phyloP scores from a whole-genome alignment of 2,888 invertebrate genomes.

The Oligia fasciuncula region DNA sequence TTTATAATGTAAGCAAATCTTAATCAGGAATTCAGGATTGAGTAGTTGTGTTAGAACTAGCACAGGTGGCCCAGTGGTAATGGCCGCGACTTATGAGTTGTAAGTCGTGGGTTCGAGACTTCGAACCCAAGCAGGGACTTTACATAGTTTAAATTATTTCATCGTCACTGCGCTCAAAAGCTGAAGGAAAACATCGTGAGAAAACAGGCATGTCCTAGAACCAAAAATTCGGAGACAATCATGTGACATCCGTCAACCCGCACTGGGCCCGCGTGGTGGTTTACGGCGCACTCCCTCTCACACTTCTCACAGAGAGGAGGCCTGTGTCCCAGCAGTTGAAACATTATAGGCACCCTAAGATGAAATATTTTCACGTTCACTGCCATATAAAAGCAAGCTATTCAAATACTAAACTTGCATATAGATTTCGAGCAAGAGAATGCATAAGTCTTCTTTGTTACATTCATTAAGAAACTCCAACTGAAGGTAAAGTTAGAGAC shows the following conservation, averaged over 20 bases:
- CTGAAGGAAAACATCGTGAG: background rate
- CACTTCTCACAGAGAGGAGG: too few species aligned
- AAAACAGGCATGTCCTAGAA: background rate
- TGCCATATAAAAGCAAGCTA: background rate
- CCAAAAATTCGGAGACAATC: background rate
- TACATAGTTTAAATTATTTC: too few species aligned
- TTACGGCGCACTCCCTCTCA: background rate
- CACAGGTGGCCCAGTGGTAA: too few species aligned
- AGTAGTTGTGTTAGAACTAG: background rate
- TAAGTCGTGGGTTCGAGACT: too few species aligned
- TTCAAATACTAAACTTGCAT: background rate
- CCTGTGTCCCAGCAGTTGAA: too few species aligned
- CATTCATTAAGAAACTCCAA: background rate
- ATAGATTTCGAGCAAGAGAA: background rate
- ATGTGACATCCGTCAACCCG: background rate
- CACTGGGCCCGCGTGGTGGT: background rate
- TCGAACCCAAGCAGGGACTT: too few species aligned
- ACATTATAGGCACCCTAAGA: background rate
- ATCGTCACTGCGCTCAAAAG: background rate
- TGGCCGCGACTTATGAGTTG: too few species aligned
- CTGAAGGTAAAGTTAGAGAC: background rate
- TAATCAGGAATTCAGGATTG: background rate
- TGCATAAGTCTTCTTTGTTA: slow-evolving; percentile 1
- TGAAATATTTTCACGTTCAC: background rate
- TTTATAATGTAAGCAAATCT: background rate